Evolutionary conservation across 1,140 invertebrate species (phyloP).

Genomic region (Cherax destructor): DNA sequence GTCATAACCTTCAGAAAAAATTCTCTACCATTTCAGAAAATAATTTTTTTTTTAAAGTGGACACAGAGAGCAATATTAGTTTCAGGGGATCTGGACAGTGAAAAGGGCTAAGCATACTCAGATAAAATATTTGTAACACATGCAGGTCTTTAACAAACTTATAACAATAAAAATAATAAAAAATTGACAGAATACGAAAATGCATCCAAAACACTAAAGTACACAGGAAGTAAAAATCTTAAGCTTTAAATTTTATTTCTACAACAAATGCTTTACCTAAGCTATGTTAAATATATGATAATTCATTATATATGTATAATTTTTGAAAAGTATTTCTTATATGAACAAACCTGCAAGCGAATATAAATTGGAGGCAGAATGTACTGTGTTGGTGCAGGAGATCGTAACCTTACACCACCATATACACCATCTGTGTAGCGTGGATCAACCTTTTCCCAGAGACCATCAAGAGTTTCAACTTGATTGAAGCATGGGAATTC

Average conservation of each 20-base stretch:
- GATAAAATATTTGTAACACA: too few relatives aligned
- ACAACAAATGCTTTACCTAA: neutral
- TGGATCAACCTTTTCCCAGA: conserved; percentile 83
- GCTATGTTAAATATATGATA: neutral
- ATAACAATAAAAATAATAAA: neutral
- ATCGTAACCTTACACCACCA: conserved; percentile 82
- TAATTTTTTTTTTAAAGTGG: too few relatives aligned
- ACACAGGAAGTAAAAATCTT: neutral
- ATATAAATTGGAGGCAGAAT: conserved; percentile 83
- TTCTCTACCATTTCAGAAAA: neutral
- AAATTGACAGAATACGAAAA: neutral
- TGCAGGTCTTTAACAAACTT: too few relatives aligned
- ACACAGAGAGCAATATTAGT: too few relatives aligned
- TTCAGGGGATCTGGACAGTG: too few relatives aligned
- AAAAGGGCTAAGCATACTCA: too few relatives aligned
- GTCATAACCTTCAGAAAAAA: neutral
- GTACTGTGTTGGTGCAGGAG: conserved; percentile 78
- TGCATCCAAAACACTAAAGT: neutral
- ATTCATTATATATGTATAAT: neutral
- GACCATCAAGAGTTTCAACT: conserved; percentile 83
- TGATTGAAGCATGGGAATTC: conserved; percentile 90
- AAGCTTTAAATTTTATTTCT: neutral
- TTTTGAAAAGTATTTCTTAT: neutral
- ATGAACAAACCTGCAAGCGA: conserved; percentile 80
- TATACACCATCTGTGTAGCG: conserved; percentile 80